These are phyloP conservation scores for Ctena decussata DNA, from an alignment of 2,888 invertebrate genomes.

Conservation along the genomic window DNA sequence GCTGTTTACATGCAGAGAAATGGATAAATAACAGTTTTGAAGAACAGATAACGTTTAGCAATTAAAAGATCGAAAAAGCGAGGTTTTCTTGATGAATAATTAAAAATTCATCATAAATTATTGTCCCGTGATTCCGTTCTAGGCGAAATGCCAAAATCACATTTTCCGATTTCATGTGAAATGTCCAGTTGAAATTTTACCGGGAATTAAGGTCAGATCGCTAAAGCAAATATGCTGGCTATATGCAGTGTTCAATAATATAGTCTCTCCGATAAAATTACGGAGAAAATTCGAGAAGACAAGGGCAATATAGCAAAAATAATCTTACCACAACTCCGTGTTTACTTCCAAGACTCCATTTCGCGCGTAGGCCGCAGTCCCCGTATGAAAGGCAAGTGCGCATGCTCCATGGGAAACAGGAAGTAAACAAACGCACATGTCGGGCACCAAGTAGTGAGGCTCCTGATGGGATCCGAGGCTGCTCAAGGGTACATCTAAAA, in stretches of 20 bases:
- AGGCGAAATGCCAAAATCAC: slow-evolving; percentile 62
- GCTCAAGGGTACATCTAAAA: too few species aligned
- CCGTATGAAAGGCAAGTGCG: slow-evolving; percentile 77
- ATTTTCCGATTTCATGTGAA: slow-evolving; percentile 4
- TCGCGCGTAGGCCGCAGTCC: slow-evolving; percentile 81
- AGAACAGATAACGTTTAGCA: too few species aligned
- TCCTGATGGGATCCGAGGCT: not conserved
- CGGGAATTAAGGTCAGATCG: not conserved
- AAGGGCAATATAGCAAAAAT: not conserved
- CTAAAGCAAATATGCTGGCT: not conserved
- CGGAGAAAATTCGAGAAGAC: not conserved
- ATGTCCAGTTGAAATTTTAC: slow-evolving; percentile 26
- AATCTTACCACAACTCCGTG: slow-evolving; percentile 43
- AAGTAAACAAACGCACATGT: slow-evolving; percentile 62
- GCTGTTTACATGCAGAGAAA: not conserved
- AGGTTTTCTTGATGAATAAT: not conserved
- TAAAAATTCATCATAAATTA: slow-evolving; percentile 10
- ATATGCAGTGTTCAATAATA: not conserved
- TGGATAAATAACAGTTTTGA: too few species aligned
- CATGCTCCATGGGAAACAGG: slow-evolving; percentile 73
- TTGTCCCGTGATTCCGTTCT: slow-evolving; percentile 54
- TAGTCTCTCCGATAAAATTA: not conserved
- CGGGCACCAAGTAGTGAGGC: not conserved
- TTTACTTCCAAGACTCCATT: slow-evolving; percentile 82
- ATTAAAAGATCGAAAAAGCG: not conserved